phyloP scores from a whole-genome alignment of 2,113 vertebrate genomes.

The Trogon melanurus region DNA sequence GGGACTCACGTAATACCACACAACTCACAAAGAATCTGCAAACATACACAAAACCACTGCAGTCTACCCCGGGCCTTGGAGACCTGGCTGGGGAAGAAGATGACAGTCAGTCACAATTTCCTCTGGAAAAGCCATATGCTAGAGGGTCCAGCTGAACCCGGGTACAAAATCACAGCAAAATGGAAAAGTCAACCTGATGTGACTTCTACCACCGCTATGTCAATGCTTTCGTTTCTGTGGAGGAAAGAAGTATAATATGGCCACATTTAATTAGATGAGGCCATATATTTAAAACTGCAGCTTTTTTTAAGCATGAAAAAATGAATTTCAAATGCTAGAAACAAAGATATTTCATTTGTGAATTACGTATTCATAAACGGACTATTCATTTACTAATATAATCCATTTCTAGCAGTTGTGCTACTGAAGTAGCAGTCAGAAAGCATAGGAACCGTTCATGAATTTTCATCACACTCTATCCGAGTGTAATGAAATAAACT shows the following conservation, averaged over 20 bases:
- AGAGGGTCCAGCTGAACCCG: background rate
- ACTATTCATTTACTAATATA: background rate
- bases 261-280: background rate
- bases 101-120: background rate
- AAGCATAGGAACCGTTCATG: background rate
- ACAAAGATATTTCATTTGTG: background rate
- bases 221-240: background rate
- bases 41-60: background rate
- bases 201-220: background rate
- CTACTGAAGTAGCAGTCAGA: background rate
- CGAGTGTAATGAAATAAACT: background rate
- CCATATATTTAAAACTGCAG: background rate
- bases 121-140: background rate
- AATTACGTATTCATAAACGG: background rate
- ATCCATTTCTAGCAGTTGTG: background rate
- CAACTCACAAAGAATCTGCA: background rate
- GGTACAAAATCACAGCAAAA: background rate
- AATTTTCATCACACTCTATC: background rate
- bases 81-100: background rate
- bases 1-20: background rate
- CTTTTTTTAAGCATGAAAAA: background rate
- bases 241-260: background rate
- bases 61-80: background rate
- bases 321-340: background rate
- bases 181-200: background rate